phyloP scores from a whole-genome alignment of 1,140 invertebrate genomes.

The Drusus annulatus region DNA sequence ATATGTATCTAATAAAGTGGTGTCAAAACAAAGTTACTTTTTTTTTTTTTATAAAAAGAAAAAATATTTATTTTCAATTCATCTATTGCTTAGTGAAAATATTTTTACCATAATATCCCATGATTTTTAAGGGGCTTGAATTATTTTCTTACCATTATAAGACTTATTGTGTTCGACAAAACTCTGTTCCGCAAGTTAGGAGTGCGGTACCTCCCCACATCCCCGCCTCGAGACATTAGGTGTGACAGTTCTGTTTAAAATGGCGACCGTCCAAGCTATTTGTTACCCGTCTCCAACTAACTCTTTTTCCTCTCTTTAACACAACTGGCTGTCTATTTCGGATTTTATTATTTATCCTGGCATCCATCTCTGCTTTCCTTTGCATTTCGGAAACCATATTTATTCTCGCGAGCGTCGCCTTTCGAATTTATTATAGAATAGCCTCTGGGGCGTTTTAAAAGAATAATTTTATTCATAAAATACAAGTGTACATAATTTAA shows the following conservation, averaged over 20 bases:
- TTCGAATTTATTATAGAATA: constrained; percentile 6
- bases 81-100: too few relatives aligned
- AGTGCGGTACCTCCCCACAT: not conserved
- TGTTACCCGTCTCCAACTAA: constrained; percentile 48
- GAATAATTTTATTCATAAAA: constrained; percentile 40
- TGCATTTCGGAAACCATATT: constrained; percentile 50
- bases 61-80: too few relatives aligned
- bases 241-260: constrained; percentile 54
- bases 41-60: too few relatives aligned
- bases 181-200: too few relatives aligned
- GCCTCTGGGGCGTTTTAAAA: constrained; percentile 9
- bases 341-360: constrained; percentile 58
- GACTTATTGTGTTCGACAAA: too few relatives aligned
- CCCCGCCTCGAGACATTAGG: not conserved
- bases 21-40: too few relatives aligned
- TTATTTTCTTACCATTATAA: too few relatives aligned
- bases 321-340: constrained; percentile 55
- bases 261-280: constrained; percentile 57
- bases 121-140: too few relatives aligned
- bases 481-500: constrained; percentile 38
- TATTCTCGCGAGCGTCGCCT: constrained; percentile 25
- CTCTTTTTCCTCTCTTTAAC: constrained; percentile 49
- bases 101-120: too few relatives aligned
- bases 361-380: constrained; percentile 50
- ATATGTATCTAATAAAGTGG: too few relatives aligned